Evolutionary conservation across 1,140 invertebrate species (phyloP).

Genomic region (Antheraea pernyi): DNA sequence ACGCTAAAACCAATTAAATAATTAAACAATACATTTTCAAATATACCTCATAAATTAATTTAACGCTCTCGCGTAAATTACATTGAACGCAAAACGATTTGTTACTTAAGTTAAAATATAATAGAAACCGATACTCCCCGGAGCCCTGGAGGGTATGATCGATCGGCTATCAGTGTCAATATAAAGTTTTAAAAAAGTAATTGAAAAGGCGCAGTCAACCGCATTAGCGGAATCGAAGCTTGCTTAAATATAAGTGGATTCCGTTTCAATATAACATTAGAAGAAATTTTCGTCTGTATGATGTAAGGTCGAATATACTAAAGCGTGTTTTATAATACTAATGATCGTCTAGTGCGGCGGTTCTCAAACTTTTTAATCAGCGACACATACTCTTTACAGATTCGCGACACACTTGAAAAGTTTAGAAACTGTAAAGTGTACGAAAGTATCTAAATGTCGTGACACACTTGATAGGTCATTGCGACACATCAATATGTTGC

Average conservation of each 20-base stretch:
- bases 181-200: slow-evolving; percentile 9
- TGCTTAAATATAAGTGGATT: neutral
- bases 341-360: too few relatives aligned
- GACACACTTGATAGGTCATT: too few relatives aligned
- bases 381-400: too few relatives aligned
- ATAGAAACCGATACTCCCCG: slow-evolving; percentile 3
- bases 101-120: slow-evolving; percentile 14
- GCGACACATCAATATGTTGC: too few relatives aligned
- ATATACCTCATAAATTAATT: slow-evolving; percentile 7
- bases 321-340: too few relatives aligned
- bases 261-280: too few relatives aligned
- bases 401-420: too few relatives aligned
- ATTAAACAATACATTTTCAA: neutral
- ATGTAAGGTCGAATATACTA: too few relatives aligned
- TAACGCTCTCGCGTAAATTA: slow-evolving; percentile 7
- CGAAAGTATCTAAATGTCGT: too few relatives aligned
- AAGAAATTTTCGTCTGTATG: too few relatives aligned
- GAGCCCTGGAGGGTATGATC: slow-evolving; percentile 5
- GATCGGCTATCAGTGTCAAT: slow-evolving; percentile 10
- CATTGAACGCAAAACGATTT: slow-evolving; percentile 8
- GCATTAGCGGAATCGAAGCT: slow-evolving; percentile 2
- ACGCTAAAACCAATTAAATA: neutral
- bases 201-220: slow-evolving; percentile 10
- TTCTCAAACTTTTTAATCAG: too few relatives aligned
- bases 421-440: too few relatives aligned